phyloP scores from a whole-genome alignment of 2,113 vertebrate species.

The Cynoglossus semilaevis region DNA sequence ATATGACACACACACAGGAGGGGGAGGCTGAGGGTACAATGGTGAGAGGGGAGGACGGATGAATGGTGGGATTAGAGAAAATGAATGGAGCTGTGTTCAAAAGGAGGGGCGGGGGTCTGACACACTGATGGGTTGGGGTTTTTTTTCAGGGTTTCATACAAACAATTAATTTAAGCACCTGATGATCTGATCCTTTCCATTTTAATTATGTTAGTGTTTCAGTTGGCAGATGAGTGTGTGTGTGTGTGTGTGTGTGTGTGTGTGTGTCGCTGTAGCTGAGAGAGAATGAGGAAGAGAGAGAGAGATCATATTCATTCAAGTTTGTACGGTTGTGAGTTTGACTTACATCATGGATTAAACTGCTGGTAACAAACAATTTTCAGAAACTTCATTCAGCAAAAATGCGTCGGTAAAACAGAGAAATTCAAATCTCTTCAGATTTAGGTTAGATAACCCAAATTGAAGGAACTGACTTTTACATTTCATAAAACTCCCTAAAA shows the following conservation, averaged over 20 bases:
- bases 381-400: no score
- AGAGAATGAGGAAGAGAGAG: background rate
- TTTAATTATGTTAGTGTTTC: slow-evolving; percentile 65
- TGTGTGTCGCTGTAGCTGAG: slow-evolving; percentile 25
- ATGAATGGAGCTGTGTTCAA: slow-evolving; percentile 38
- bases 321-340: no score
- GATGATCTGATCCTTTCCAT: slow-evolving; percentile 59
- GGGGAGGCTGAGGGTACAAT: slow-evolving; percentile 20
- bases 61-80: slow-evolving; percentile 48
- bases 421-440: no score
- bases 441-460: no score
- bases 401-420: no score
- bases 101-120: slow-evolving; percentile 36
- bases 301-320: no score
- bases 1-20: background rate
- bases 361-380: no score
- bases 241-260: slow-evolving; percentile 23
- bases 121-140: slow-evolving; percentile 22
- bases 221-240: slow-evolving; percentile 47
- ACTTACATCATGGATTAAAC: no score
- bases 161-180: slow-evolving; percentile 65
- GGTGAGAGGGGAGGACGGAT: slow-evolving; percentile 31
- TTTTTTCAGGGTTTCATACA: slow-evolving; percentile 52
- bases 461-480: no score
- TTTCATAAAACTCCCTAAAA: no score